A percentile compares a stretch with the other conserved stretches of the same genome.
Evolutionary conservation across 1,140 invertebrate species (phyloP).

Genomic region (Drosophila miranda): DNA sequence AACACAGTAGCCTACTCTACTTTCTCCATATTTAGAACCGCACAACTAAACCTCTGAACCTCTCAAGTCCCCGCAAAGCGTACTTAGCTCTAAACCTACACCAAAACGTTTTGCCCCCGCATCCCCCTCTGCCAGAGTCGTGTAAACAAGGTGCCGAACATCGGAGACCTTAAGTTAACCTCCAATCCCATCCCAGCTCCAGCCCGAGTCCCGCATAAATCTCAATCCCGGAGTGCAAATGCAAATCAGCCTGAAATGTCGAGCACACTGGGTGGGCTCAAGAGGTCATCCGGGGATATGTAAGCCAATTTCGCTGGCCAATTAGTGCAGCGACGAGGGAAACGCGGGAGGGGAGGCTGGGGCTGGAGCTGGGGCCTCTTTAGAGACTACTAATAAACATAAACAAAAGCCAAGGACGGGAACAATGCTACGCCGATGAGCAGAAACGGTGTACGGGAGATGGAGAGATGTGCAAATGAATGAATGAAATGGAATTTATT

Average conservation of each 20-base stretch:
- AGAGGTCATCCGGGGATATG: slow-evolving; percentile 5
- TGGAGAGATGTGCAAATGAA: slow-evolving; percentile 3
- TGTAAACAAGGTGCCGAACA: slow-evolving; percentile 42
- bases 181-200: background rate
- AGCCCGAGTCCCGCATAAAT: slow-evolving; percentile 9
- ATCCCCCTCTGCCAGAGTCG: background rate
- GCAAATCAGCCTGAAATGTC: slow-evolving; percentile 28
- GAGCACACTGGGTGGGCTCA: background rate
- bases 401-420: slow-evolving; percentile 16
- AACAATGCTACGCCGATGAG: slow-evolving; percentile 13
- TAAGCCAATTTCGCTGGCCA: slow-evolving; percentile 36
- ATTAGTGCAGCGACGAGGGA: slow-evolving; percentile 18
- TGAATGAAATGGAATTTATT: slow-evolving; percentile 23
- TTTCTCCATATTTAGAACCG: too few relatives aligned
- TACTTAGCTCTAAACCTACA: slow-evolving; percentile 18
- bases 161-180: slow-evolving; percentile 9
- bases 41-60: background rate
- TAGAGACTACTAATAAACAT: slow-evolving; percentile 36
- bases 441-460: background rate
- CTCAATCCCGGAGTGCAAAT: slow-evolving; percentile 23
- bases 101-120: slow-evolving; percentile 9
- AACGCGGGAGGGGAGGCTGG: too few relatives aligned
- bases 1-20: too few relatives aligned
- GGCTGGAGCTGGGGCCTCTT: background rate
- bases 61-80: slow-evolving; percentile 17